Base-by-base conservation (phyloP, 2,797 vertebrate genomes). In the Leucoraja ocellata region DNA sequence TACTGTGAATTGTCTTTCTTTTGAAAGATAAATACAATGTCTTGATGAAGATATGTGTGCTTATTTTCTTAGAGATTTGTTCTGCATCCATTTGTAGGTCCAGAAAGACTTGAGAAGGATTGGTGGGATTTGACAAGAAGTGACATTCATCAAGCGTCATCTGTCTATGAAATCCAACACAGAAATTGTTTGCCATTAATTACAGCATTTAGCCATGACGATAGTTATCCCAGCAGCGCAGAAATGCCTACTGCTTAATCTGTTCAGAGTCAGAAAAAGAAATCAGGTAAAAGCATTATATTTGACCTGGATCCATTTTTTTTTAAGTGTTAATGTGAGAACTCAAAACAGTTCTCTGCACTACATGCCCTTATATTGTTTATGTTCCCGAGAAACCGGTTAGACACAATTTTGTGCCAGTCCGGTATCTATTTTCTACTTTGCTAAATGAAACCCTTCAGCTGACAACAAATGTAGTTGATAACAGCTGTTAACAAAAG, bases 1-100 rank as follows among this genome's bases (percentile, higher is more conserved):
- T 98, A 98, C 98, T 98, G 98, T 98, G 97, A 98, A 98, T 94
- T 97, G 98, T 98, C 97, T 98, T 98, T 98, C 98, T 93, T 96
- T 94, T 86, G 98, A 98, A 98, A 98, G 97, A 98, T 98, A 98
- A 97, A 97, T 76, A 92, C 13, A 92, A 92, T 92, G 68, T 54
- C 90, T 92, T 92, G 90, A 92, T 92, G 90, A 92, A 92, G 71
- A 92, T 54, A 74, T 74, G 90, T 76, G 90, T 92, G 68, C 71
- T 92, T 92, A 63, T 88, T 88, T 36, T 88, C 71, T 92, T 14
- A 92, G 71, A 74, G 39, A 25, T 92, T 54, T 76, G 63, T 91
- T 91, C 14, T 91, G 39, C 71, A 76, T 23, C 36, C 39, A 92
- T 28, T 68, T 92, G 18, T 46, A 73, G 18, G 46, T 74, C 39